Evolutionary conservation across 2,113 vertebrate genomes (phyloP), one percentile per base, ranked within the genome.

Genomic region (Nematolebias whitei): DNA sequence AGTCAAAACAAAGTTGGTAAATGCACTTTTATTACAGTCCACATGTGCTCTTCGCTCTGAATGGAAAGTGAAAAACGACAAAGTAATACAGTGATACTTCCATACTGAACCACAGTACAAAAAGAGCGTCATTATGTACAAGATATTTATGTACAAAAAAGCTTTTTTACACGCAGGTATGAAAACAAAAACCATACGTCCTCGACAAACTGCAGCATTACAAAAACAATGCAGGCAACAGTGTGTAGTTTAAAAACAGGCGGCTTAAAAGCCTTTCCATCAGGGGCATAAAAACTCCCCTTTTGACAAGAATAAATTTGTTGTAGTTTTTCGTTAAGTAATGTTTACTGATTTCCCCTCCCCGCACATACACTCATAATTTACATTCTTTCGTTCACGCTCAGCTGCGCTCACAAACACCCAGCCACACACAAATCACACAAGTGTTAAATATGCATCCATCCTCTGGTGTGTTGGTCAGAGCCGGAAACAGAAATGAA

Each of bases 11-110:
- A 26, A 57, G 23, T 71, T 83, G 66, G 50, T 91, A 91, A 90
- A 90, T 92, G 89, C 82, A 88, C 82, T 90, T 94, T 92, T 92
- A 92, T 93, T 91, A 89, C 89, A 87, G 84, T 87, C 73, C 81
- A 80, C 72, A 76, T 80, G 71, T 87, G 84, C 82, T 87, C 51
- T 55, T 77, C 78, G 68, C 69, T 85, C 80, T 82, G 78, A 75
- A 86, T 65, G 73, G 49, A 86, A 86, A 78, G 74, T 40, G 48
- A 77, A 72, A 84, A 70, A 66, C 76, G 78, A 35, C 55, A 63
- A 87, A 79, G 79, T 61, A 85, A 87, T 86, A 90, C 67, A 80
- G 68, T 54, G 55, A 85, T 74, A 79, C 75, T 87, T 82, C 73
- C 78, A 85, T 82, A 90, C 74, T 74, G 66, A 89, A 87, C 60